Conservation (phyloP, 2,797 vertebrate genomes). For the Myoxocephalus aenaeus region DNA sequence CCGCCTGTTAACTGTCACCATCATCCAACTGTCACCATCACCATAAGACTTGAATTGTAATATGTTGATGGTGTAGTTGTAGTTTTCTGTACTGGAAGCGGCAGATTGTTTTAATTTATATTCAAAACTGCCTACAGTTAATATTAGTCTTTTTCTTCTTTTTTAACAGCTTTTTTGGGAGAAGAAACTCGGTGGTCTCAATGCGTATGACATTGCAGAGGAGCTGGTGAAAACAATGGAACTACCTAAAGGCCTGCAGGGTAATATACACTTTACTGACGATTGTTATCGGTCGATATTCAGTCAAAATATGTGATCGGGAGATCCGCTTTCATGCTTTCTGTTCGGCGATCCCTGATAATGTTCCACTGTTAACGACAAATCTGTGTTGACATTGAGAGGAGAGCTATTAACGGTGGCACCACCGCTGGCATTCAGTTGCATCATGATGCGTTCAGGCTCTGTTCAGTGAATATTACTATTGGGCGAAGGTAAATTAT, state of each 20-base stretch:
- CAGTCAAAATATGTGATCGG: too few relatives aligned
- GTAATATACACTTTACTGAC: slow-evolving; percentile 70
- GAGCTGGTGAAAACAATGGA: slow-evolving; percentile 99
- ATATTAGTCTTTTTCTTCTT: slow-evolving; percentile 1
- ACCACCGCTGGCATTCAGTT: too few relatives aligned
- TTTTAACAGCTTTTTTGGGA: slow-evolving; percentile 95
- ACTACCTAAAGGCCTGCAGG: slow-evolving; percentile 97
- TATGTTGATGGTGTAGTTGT: neutral
- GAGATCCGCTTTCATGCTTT: too few relatives aligned
- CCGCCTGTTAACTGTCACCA: neutral
- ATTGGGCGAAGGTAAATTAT: neutral
- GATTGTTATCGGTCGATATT: too few relatives aligned
- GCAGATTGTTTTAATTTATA: neutral
- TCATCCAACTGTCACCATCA: too few relatives aligned
- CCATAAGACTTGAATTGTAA: neutral
- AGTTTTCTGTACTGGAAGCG: neutral
- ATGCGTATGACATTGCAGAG: slow-evolving; percentile 97
- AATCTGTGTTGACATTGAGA: too few relatives aligned
- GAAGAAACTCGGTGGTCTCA: slow-evolving; percentile 96
- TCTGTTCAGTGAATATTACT: neutral
- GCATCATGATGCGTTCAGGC: too few relatives aligned
- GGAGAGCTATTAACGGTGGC: too few relatives aligned
- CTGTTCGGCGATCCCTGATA: too few relatives aligned
- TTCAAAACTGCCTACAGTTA: slow-evolving; percentile 6
- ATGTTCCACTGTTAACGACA: too few relatives aligned